Percentiles rank a stretch among this genome's conserved stretches.
Evolutionary conservation across 2,888 invertebrate genomes (phyloP).

Genomic region (Sphecodes monilicornis): DNA sequence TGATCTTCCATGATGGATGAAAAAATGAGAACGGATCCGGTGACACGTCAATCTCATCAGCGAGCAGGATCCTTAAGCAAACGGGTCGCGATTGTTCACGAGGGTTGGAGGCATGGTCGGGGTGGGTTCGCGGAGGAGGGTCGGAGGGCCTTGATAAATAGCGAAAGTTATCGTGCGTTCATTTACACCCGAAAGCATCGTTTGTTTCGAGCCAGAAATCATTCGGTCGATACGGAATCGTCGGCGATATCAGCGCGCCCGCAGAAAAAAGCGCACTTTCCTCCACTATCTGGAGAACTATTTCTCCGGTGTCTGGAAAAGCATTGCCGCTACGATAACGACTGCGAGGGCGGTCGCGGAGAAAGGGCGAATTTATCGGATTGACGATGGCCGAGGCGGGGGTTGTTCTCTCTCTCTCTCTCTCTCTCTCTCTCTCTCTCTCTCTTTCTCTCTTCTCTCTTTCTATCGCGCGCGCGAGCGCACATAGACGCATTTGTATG

Average conservation of each 20-base stretch:
- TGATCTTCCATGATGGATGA: background rate
- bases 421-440: background rate
- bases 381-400: constrained; percentile 69
- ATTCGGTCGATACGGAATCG: constrained; percentile 70
- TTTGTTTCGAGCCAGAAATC: constrained; percentile 70
- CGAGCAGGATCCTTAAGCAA: constrained; percentile 22
- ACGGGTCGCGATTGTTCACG: background rate
- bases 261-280: constrained; percentile 68
- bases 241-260: constrained; percentile 61
- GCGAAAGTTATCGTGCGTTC: constrained; percentile 57
- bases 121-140: background rate
- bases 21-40: background rate
- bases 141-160: constrained; percentile 52
- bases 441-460: background rate
- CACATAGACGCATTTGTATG: constrained; percentile 53
- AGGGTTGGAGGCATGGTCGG: background rate
- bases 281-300: constrained; percentile 74
- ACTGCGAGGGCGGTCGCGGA: constrained; percentile 66
- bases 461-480: constrained; percentile 31
- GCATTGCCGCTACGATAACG: constrained; percentile 74
- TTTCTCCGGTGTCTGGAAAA: constrained; percentile 76
- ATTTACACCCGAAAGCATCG: constrained; percentile 63
- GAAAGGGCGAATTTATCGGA: constrained; percentile 75
- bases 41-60: background rate
- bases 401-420: background rate